Evolutionary conservation across 2,888 invertebrate species (phyloP).

Genomic region (Argynnis bischoffii): DNA sequence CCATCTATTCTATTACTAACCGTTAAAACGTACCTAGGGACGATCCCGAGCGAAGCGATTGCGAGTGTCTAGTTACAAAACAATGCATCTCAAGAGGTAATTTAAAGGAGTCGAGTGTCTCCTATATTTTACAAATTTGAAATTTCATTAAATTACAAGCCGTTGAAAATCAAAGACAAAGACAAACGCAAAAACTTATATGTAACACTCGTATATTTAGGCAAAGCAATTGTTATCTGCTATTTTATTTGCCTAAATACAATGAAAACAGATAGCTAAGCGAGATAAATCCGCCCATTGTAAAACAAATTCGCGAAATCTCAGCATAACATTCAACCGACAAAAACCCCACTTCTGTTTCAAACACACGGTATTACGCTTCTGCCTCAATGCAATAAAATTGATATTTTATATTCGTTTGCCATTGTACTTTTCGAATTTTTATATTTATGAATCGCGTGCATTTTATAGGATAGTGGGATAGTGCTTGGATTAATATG

Average conservation of each 20-base stretch:
- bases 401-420: conserved; percentile 33
- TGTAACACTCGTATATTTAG: no score
- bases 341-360: conserved; percentile 18
- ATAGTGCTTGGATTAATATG: neutral
- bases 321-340: conserved; percentile 9
- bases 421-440: conserved; percentile 12
- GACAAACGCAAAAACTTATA: no score
- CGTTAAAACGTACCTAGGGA: no score
- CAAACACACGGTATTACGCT: conserved; percentile 31
- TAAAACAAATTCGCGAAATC: conserved; percentile 3
- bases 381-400: conserved; percentile 30
- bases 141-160: no score
- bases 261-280: neutral
- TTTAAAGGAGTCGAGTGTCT: no score
- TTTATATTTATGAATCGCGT: conserved; percentile 23
- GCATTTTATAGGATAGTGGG: conserved; percentile 13
- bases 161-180: no score
- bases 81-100: no score
- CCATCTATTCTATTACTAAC: no score
- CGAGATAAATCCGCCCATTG: neutral
- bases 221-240: neutral
- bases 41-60: no score
- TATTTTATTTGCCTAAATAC: neutral
- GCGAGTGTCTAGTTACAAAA: no score
- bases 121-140: no score